Evolutionary conservation across 2,113 vertebrate species (phyloP).

Genomic region (Saguinus imperator): DNA sequence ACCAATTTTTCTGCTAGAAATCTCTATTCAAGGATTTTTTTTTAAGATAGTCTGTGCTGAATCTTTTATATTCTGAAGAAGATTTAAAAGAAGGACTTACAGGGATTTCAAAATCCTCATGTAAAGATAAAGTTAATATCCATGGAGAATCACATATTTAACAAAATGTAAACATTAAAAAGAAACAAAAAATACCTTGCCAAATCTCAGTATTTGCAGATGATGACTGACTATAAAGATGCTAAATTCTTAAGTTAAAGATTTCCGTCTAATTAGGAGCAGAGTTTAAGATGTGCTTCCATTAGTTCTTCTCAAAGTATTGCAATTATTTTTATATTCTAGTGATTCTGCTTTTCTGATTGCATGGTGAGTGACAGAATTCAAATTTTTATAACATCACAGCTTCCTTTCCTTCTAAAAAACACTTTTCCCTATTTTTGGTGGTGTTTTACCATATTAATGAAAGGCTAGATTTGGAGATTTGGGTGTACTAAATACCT

Average conservation of each 20-base stretch:
- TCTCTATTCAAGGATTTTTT: not conserved
- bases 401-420: not conserved
- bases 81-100: not conserved
- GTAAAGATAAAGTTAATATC: slow-evolving; percentile 3
- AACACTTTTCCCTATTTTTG: not conserved
- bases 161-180: not conserved
- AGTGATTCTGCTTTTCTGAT: not conserved
- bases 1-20: not conserved
- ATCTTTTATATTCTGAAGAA: not conserved
- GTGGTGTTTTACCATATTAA: not conserved
- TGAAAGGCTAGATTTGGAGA: not conserved
- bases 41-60: not conserved
- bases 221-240: not conserved
- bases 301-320: not conserved
- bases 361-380: not conserved
- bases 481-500: not conserved
- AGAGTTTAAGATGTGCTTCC: not conserved
- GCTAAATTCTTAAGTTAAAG: slow-evolving; percentile 12
- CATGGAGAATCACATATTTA: not conserved
- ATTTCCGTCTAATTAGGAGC: not conserved
- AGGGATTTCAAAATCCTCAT: not conserved
- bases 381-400: not conserved
- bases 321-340: not conserved
- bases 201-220: not conserved
- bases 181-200: not conserved